Percentiles rank a stretch among this genome's conserved stretches.
phyloP scores from a whole-genome alignment of 2,113 vertebrate genomes.

The Xenopus borealis region DNA sequence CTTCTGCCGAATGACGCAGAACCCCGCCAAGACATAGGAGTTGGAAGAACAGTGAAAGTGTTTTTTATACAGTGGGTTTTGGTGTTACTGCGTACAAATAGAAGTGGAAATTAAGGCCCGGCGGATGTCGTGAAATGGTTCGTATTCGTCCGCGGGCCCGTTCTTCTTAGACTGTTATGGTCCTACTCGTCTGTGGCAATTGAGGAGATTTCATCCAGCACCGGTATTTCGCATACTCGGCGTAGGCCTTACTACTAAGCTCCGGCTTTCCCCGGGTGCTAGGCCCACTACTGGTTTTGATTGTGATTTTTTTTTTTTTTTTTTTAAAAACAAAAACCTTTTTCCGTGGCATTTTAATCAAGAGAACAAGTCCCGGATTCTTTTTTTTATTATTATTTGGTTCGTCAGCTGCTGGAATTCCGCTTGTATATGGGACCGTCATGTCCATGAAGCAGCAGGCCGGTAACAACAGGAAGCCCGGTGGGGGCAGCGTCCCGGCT shows the following conservation, averaged over 20 bases:
- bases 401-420: constrained; percentile 27
- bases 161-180: constrained; percentile 84
- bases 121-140: constrained; percentile 18
- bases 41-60: no score
- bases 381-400: neutral
- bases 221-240: constrained; percentile 46
- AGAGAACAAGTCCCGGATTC: neutral
- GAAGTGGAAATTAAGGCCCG: neutral
- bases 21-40: neutral
- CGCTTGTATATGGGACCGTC: constrained; percentile 75
- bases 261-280: neutral
- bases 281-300: neutral
- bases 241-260: constrained; percentile 2
- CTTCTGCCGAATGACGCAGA: neutral
- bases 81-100: neutral
- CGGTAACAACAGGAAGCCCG: constrained; percentile 76
- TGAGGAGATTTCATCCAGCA: constrained; percentile 29
- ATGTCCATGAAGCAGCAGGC: constrained; percentile 86
- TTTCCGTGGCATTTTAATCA: constrained; percentile 7
- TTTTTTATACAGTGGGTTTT: no score
- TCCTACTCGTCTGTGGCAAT: constrained; percentile 79
- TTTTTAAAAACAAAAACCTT: neutral
- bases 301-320: no score
- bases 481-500: constrained; percentile 67
- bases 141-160: constrained; percentile 41